A percentile compares a stretch with the other conserved stretches of the same genome.
These are phyloP conservation scores for Theristicus caerulescens DNA, from an alignment of 2,113 vertebrate genomes.

Conservation along the genomic window DNA sequence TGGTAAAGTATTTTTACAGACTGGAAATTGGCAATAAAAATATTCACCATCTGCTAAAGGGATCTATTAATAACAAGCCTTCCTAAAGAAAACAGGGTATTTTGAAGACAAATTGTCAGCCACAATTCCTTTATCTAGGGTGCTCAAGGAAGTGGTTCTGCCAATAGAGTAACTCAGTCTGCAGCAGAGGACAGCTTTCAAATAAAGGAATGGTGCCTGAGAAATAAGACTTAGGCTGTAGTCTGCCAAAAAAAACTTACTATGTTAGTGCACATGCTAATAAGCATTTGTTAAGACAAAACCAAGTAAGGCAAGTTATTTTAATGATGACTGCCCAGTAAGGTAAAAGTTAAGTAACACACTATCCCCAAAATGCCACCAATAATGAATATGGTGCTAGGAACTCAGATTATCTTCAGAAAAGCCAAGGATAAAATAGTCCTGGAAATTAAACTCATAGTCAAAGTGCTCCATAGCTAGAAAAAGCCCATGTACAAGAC, in stretches of 20 bases:
- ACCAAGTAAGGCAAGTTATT: background rate
- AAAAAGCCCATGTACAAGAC: background rate
- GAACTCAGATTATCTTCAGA: background rate
- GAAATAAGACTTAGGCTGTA: background rate
- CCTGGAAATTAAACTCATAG: background rate
- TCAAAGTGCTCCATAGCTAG: background rate
- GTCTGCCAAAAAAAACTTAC: background rate
- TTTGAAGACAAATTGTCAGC: conserved; percentile 36
- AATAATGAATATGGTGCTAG: background rate
- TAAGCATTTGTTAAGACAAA: background rate
- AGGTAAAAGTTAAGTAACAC: background rate
- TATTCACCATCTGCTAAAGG: background rate
- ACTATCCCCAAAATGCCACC: background rate
- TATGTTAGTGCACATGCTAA: background rate
- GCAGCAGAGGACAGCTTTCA: background rate
- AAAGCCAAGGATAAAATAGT: background rate
- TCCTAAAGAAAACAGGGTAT: conserved; percentile 4
- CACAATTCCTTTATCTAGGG: background rate
- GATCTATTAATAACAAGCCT: conserved; percentile 17
- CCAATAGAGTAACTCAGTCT: background rate
- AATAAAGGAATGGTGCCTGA: background rate
- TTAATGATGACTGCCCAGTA: background rate
- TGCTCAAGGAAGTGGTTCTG: background rate
- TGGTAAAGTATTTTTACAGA: background rate
- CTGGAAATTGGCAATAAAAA: conserved; percentile 40